phyloP scores from a whole-genome alignment of 2,888 invertebrate species.

The Drosophila cognata region DNA sequence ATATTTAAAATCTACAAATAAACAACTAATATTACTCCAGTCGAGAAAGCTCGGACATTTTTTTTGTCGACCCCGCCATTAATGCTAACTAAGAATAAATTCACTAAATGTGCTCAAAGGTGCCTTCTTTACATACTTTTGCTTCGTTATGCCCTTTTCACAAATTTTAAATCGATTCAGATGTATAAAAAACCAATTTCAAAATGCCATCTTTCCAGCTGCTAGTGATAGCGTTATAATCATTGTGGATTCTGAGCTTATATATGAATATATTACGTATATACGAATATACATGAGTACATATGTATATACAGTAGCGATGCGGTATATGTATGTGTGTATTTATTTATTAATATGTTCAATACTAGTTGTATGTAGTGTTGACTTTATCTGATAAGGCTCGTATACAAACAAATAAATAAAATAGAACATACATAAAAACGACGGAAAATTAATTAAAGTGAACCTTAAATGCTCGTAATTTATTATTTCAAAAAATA shows the following conservation, averaged over 20 bases:
- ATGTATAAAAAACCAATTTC: background rate
- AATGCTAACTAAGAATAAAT: background rate
- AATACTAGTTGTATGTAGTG: background rate
- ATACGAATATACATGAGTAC: background rate
- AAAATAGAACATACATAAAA: background rate
- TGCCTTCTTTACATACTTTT: background rate
- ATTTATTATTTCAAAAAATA: background rate
- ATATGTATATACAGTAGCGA: background rate
- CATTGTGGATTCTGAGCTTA: background rate
- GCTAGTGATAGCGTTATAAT: background rate
- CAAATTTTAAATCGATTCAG: background rate
- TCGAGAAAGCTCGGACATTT: background rate
- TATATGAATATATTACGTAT: background rate
- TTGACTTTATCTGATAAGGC: background rate
- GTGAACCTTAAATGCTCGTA: conserved; percentile 1
- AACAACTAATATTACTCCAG: background rate
- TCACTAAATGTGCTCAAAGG: background rate
- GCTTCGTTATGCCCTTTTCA: background rate
- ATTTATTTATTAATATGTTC: background rate
- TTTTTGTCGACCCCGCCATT: background rate
- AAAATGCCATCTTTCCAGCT: background rate
- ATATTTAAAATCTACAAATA: background rate
- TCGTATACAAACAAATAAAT: background rate
- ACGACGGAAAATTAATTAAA: background rate
- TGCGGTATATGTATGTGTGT: background rate